A percentile compares a stretch with the other conserved stretches of the same genome.
Evolutionary conservation across 2,113 vertebrate species (phyloP).

Genomic region (Chaetodon trifascialis): DNA sequence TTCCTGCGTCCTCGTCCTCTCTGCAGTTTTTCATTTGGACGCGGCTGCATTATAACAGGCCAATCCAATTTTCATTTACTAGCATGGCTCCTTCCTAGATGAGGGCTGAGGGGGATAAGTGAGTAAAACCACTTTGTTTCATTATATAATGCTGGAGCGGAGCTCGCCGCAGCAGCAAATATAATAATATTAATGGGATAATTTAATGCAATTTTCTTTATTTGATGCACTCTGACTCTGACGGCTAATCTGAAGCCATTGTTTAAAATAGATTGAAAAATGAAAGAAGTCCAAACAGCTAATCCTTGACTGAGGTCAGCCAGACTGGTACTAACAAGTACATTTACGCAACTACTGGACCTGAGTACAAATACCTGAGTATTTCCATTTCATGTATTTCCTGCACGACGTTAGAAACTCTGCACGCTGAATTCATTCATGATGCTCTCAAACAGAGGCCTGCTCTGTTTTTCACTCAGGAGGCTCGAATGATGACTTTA

Average conservation of each 20-base stretch:
- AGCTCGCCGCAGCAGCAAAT: conserved; percentile 41
- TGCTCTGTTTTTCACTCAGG: too few species aligned
- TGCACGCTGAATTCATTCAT: too few species aligned
- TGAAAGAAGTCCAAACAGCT: conserved; percentile 67
- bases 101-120: conserved; percentile 68
- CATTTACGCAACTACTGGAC: neutral
- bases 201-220: conserved; percentile 85
- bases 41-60: conserved; percentile 61
- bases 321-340: neutral
- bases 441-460: too few species aligned
- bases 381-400: neutral
- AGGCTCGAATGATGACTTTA: too few species aligned
- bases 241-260: conserved; percentile 82
- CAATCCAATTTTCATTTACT: conserved; percentile 76
- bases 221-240: conserved; percentile 79
- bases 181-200: conserved; percentile 86
- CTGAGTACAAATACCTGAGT: neutral
- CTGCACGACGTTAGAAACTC: too few species aligned
- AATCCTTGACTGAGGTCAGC: conserved; percentile 50
- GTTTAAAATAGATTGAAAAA: conserved; percentile 81
- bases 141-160: conserved; percentile 79
- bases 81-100: conserved; percentile 69
- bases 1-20: conserved; percentile 16
- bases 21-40: conserved; percentile 58
- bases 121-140: conserved; percentile 78